Percentiles rank a stretch among this genome's conserved stretches.
Conservation (phyloP, 2,888 invertebrate genomes). For the Rhamnusium bicolor region DNA sequence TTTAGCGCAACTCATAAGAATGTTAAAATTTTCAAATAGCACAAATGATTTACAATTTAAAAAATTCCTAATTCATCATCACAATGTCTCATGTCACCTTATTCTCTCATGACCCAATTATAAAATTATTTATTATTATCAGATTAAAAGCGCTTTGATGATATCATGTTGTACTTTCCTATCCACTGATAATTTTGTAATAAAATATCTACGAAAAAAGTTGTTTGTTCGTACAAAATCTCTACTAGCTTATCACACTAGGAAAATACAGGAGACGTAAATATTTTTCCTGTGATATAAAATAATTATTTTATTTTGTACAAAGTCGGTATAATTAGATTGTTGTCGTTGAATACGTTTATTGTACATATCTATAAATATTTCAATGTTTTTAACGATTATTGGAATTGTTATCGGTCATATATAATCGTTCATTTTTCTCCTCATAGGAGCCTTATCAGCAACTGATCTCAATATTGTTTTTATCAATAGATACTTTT, state of each 20-base stretch:
- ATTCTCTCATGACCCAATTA: constrained; percentile 13
- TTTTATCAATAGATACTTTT: not conserved
- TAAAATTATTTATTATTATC: constrained; percentile 19
- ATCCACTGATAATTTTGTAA: not conserved
- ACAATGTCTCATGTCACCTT: constrained; percentile 12
- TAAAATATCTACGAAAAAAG: not conserved
- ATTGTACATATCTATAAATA: constrained; percentile 9
- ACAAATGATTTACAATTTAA: too few species aligned
- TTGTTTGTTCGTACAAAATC: constrained; percentile 5
- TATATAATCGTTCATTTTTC: constrained; percentile 2
- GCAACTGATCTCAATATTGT: not conserved
- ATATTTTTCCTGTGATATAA: not conserved
- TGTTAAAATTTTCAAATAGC: too few species aligned
- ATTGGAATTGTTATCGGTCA: constrained; percentile 25
- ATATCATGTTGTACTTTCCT: constrained; percentile 22
- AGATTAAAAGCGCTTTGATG: constrained; percentile 17
- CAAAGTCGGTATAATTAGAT: constrained; percentile 11
- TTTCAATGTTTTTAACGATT: not conserved
- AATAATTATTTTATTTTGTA: not conserved
- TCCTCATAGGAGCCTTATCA: constrained; percentile 5
- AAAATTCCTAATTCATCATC: not conserved
- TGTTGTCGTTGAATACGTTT: not conserved
- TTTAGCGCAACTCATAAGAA: too few species aligned
- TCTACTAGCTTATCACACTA: constrained; percentile 2
- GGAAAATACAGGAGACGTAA: constrained; percentile 4